Evolutionary conservation across 2,888 invertebrate species (phyloP), one percentile per base, ranked within the genome.

Genomic region (Ernsta delagoae): DNA sequence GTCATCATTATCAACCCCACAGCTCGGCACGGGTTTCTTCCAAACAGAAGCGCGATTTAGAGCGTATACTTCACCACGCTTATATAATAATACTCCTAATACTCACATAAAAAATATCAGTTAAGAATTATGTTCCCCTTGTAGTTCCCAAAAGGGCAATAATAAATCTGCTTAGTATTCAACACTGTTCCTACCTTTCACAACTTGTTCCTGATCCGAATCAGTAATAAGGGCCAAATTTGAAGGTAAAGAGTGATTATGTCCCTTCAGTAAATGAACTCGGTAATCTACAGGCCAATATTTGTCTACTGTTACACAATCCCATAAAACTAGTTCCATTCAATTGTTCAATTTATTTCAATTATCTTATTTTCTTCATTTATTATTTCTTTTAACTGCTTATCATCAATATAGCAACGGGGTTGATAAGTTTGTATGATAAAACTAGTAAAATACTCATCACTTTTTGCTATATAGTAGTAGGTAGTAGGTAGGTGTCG

Each of bases 151-250:
- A 7, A 16, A 50, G 16, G 50, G 65, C 45, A 65, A 65, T 57
- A 57, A 65, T 12, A 54, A 54, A 57, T 45, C 64, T 65, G 56
- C 43, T 65, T 65, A 16, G 45, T 34, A 65, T 65, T 65, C 65
- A 57, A 36, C 45, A 43, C 43, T 36, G 57, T 48, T 65, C 43
- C 43, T 43, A 48, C 45, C 65, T 48, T 59, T 36, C 39, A 59
- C 48, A 65, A 59, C 57, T 59, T 45, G 24, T 16, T 48, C 59
- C 34, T 11, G 45, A 34, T 16, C 59, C 16, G 65, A 65, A 65
- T 65, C 45, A 24, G 24, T 12, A 50, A 59, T 59, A 45, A 65
- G 65, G 31, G 8, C 48, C 5, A 50, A 16, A 50, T 50, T 50
- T 50, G 48, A 50, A 50, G 48, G 48, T 50, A 11, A 50, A 50